A percentile compares a stretch with the other conserved stretches of the same genome.
These are phyloP conservation scores for Heliconius sara DNA, from an alignment of 2,888 invertebrate species.

Conservation along the genomic window DNA sequence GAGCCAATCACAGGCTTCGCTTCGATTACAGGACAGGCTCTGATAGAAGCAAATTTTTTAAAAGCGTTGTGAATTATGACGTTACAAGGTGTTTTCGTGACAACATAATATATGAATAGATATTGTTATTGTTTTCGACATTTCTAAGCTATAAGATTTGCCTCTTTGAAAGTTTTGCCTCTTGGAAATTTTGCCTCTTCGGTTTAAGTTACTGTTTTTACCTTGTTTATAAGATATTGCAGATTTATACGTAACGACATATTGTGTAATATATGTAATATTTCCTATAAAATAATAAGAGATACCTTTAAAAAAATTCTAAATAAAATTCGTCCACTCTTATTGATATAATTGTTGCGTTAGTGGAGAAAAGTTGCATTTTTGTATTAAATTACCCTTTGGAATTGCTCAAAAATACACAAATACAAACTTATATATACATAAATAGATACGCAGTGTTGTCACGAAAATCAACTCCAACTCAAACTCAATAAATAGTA, in stretches of 20 bases:
- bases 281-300: slow-evolving; percentile 34
- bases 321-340: slow-evolving; percentile 46
- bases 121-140: slow-evolving; percentile 18
- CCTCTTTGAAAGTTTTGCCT: neutral
- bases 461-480: slow-evolving; percentile 58
- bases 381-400: slow-evolving; percentile 27
- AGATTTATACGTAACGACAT: slow-evolving; percentile 1
- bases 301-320: slow-evolving; percentile 43
- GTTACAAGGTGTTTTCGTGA: slow-evolving; percentile 64
- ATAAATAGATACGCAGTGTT: slow-evolving; percentile 53
- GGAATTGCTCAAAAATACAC: slow-evolving; percentile 66
- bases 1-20: slow-evolving; percentile 55
- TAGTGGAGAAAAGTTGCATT: slow-evolving; percentile 18
- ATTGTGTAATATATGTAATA: slow-evolving; percentile 22
- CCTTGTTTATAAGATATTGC: slow-evolving; percentile 24
- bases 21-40: slow-evolving; percentile 52
- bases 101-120: slow-evolving; percentile 57
- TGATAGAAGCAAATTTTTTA: slow-evolving; percentile 51
- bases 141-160: slow-evolving; percentile 19
- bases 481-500: slow-evolving; percentile 63
- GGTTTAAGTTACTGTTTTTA: slow-evolving; percentile 26
- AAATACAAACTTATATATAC: neutral
- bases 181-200: slow-evolving; percentile 13
- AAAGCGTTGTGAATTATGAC: slow-evolving; percentile 77
- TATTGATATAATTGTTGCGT: slow-evolving; percentile 38